Evolutionary conservation across 2,113 vertebrate species (phyloP).

Genomic region (Lepisosteus osseus): DNA sequence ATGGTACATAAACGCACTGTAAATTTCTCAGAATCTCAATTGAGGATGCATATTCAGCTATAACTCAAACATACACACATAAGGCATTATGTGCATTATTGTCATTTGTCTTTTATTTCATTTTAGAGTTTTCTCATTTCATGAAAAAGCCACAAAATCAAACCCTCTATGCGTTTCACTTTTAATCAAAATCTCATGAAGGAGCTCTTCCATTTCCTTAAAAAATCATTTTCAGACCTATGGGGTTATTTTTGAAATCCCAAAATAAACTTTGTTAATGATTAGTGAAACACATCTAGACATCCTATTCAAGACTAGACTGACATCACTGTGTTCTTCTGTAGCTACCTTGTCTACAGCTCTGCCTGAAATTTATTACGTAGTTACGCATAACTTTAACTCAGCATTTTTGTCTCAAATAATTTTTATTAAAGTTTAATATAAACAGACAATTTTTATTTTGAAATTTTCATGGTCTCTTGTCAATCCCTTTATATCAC

Average conservation of each 20-base stretch:
- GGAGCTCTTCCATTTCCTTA: slow-evolving; percentile 9
- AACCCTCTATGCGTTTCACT: background rate
- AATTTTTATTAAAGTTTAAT: background rate
- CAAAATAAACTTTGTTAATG: background rate
- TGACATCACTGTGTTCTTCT: background rate
- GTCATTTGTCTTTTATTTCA: too few species aligned
- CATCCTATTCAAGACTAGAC: slow-evolving; percentile 6
- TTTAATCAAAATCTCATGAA: slow-evolving; percentile 1
- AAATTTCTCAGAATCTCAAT: too few species aligned
- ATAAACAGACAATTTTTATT: slow-evolving; percentile 18
- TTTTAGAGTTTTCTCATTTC: too few species aligned
- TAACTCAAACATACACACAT: too few species aligned
- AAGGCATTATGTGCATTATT: too few species aligned
- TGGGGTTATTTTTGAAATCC: background rate
- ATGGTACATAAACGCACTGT: too few species aligned
- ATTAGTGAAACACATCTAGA: slow-evolving; percentile 16
- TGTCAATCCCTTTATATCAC: slow-evolving; percentile 35
- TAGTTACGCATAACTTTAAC: background rate
- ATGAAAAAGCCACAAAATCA: background rate
- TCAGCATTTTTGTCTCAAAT: too few species aligned
- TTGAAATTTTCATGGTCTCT: slow-evolving; percentile 41
- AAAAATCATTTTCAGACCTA: background rate
- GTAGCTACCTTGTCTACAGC: background rate
- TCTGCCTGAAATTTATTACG: background rate
- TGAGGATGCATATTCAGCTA: too few species aligned